Evolutionary conservation across 2,113 vertebrate species (phyloP), one percentile per base, ranked within the genome.

Genomic region (Elephantulus edwardii): DNA sequence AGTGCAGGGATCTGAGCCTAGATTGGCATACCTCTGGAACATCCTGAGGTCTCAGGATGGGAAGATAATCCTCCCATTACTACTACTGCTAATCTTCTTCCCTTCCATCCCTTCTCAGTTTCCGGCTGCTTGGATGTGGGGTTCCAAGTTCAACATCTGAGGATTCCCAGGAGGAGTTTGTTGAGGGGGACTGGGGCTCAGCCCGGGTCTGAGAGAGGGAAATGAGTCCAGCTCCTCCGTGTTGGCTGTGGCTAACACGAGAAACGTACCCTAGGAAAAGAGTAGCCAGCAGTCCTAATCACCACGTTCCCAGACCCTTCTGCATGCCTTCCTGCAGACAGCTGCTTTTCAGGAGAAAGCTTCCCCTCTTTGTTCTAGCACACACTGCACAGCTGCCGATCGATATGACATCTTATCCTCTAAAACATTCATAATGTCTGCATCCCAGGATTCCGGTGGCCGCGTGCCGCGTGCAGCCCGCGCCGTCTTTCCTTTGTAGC

Each of bases 361-460:
- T 66, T 38, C 75, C 19, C 87, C 24, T 77, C 83, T 97, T 96
- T 96, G 60, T 91, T 95, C 96, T 81, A 78, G 76, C 42, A 30
- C 33, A 4, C 64, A 20, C 10, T 33, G 82, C 92, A 91, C 89
- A 86, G 4, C 94, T 91, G 83, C 78, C 14, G 9, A 95, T 96
- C 91, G 2, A 93, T 90, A 86, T 42, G 75, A 94, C 33, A 58
- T 94, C 92, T 87, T 79, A 90, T 87, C 94, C 80, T 88, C 89
- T 90, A 82, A 93, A 94, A 79, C 71, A 68, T 93, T 95, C 86
- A 89, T 91, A 77, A 56, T 19, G 68, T 90, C 95, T 96, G 70
- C 88, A 96, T 96, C 91, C 92, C 79, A 38, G 87, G 83, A 26
- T 50, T 68, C 40, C 1, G 6, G 75, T 68, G 95, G 83, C 60